These are phyloP conservation scores for Drosophila monieri DNA, from an alignment of 2,888 invertebrate species.

Conservation along the genomic window DNA sequence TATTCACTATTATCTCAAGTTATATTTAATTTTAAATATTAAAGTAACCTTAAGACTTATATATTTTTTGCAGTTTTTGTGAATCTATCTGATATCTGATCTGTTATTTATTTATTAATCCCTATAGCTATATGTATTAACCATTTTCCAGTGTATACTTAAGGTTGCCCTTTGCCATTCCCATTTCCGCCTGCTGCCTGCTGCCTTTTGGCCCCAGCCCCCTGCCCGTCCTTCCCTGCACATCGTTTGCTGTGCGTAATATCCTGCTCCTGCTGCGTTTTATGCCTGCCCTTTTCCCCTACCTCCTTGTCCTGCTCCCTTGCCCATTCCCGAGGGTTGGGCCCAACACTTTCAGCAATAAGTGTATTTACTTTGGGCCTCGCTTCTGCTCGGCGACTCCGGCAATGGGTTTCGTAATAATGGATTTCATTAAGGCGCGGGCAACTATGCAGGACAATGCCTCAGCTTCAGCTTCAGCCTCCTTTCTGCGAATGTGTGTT, in stretches of 20 bases:
- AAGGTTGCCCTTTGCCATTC: slow-evolving; percentile 35
- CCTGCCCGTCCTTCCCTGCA: slow-evolving; percentile 7
- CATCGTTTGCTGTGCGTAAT: slow-evolving; percentile 57
- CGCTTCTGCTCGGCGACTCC: slow-evolving; percentile 10
- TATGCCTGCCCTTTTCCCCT: slow-evolving; percentile 42
- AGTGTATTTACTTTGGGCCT: slow-evolving; percentile 74
- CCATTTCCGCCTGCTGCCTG: slow-evolving; percentile 41
- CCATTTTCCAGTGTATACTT: slow-evolving; percentile 25
- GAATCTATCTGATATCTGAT: neutral
- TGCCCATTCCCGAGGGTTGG: slow-evolving; percentile 36
- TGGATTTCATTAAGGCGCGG: slow-evolving; percentile 76
- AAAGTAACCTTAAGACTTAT: too few species aligned
- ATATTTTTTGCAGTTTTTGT: too few species aligned
- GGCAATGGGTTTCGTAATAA: slow-evolving; percentile 77
- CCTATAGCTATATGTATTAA: neutral
- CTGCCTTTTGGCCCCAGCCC: slow-evolving; percentile 12
- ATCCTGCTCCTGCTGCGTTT: slow-evolving; percentile 75
- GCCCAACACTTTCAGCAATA: slow-evolving; percentile 79
- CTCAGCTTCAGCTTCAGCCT: slow-evolving; percentile 44
- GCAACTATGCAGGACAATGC: slow-evolving; percentile 66
- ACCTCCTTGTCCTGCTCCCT: neutral
- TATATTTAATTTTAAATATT: too few species aligned
- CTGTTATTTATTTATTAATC: neutral
- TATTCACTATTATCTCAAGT: too few species aligned
- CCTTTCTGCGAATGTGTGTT: slow-evolving; percentile 19